These are phyloP conservation scores for Cordilura impudica DNA, from an alignment of 2,888 invertebrate species.

Conservation along the genomic window DNA sequence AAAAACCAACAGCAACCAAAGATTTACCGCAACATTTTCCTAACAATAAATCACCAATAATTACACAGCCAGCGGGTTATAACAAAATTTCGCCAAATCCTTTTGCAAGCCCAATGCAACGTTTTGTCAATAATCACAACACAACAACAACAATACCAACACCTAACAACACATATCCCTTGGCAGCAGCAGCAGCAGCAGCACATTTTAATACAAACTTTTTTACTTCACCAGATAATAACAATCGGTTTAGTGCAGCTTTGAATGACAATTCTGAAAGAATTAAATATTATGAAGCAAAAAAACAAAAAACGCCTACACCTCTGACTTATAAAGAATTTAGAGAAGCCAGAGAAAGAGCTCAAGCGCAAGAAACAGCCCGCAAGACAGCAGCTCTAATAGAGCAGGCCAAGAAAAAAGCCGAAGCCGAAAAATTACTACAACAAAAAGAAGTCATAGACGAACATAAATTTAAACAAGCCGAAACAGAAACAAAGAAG, in stretches of 20 bases:
- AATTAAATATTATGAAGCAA: conserved; percentile 69
- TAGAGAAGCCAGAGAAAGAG: conserved; percentile 69
- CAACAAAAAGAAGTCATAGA: not conserved
- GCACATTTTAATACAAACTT: not conserved
- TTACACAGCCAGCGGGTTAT: not conserved
- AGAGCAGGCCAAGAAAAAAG: conserved; percentile 32
- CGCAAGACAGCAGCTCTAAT: conserved; percentile 39
- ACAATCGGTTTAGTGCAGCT: conserved; percentile 65
- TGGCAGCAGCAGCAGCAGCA: not conserved
- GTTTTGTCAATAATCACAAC: too few species aligned
- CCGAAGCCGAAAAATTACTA: conserved; percentile 2
- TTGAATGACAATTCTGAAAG: conserved; percentile 70
- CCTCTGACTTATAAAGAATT: conserved; percentile 73
- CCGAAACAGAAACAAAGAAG: not conserved
- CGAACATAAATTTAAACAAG: conserved; percentile 1
- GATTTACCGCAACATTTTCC: not conserved
- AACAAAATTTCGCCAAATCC: conserved; percentile 6
- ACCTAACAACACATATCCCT: not conserved
- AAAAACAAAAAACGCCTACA: conserved; percentile 65
- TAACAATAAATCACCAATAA: not conserved
- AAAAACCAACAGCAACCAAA: not conserved
- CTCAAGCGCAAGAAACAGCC: conserved; percentile 60
- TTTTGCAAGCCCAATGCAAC: not conserved
- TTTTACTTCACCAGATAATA: too few species aligned
- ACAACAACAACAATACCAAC: not conserved